Base-by-base conservation (phyloP, 2,113 vertebrate genomes). In the Indicator indicator region DNA sequence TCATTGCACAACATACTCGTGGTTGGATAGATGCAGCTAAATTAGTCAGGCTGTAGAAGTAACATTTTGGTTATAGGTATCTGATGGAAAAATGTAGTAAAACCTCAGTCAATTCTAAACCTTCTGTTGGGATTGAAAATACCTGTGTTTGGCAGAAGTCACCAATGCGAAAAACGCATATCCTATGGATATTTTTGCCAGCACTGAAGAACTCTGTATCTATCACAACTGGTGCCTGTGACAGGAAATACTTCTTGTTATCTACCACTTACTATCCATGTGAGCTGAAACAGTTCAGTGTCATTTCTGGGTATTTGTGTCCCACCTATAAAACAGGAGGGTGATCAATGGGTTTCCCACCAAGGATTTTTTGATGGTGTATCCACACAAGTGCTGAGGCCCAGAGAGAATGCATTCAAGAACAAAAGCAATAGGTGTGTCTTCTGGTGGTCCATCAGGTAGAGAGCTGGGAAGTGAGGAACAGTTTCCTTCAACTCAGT, bases 1-100 rank as follows among this genome's bases (percentile, higher is more conserved):
- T 62, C 0, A 0, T 46, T 40, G 44, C 2, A 3, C 19, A 20
- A 42, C 0, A 0, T 20, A 21, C 20, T 82, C 24, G 15, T 0
- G 1, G 27, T 46, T 70, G 38, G 17, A 67, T 42, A 59, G 18
- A 58, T 27, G 32, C 59, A 33, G 13, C 20, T 79, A 46, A 76
- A 79, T 42, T 36, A 27, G 24, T 8, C 28, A 36, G 11, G 10
- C 16, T 21, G 20, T n/a, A 62, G 12, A 20, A 74, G 7, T 16
- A 56, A 44, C 4, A 32, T 52, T 85, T 70, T 62, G 5, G 17
- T 30, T 73, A 12, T 52, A 16, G 50, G 9, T 67, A 55, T 27
- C 8, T 55, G 24, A 12, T 56, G 11, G 32, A 18, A 55, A 73
- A 60, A 46, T 16, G 6, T 28, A 27, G 14, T 11, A 56, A 89